phyloP scores from a whole-genome alignment of 2,113 vertebrate genomes.

The Zonotrichia leucophrys region DNA sequence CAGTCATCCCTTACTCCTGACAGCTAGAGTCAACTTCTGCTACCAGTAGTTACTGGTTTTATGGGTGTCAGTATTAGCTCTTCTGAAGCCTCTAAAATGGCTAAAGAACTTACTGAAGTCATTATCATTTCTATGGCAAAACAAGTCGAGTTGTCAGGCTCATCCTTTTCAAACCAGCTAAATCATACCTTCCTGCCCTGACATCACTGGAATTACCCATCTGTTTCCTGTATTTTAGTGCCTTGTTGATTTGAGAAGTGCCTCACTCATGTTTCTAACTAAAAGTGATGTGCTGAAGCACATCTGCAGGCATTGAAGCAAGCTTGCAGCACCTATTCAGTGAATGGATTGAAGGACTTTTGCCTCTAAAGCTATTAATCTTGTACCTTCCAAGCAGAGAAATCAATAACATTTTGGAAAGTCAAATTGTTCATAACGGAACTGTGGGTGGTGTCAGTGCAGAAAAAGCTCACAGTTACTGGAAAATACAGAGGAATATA shows the following conservation, averaged over 20 bases:
- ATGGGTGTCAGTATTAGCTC: background rate
- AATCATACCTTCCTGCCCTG: conserved; percentile 34
- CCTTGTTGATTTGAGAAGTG: conserved; percentile 32
- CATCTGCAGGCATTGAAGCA: background rate
- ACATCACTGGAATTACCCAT: conserved; percentile 13
- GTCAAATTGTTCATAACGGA: conserved; percentile 37
- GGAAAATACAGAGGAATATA: background rate
- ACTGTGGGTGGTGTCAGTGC: background rate
- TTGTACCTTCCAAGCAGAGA: background rate
- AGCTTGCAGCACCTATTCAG: background rate
- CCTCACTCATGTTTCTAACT: background rate
- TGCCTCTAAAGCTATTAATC: conserved; percentile 26
- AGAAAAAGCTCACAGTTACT: background rate
- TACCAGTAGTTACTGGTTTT: background rate
- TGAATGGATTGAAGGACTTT: conserved; percentile 31
- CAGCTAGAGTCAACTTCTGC: background rate
- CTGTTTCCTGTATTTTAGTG: conserved; percentile 55
- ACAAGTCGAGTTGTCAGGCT: background rate
- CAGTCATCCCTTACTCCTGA: background rate
- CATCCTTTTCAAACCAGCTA: background rate
- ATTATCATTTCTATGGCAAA: conserved; percentile 2
- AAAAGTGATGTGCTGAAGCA: background rate
- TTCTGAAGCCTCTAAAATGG: background rate
- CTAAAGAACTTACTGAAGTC: background rate
- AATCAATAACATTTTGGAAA: conserved; percentile 43